Conservation (phyloP, 2,797 vertebrate species). For the Pelodytes ibericus region DNA sequence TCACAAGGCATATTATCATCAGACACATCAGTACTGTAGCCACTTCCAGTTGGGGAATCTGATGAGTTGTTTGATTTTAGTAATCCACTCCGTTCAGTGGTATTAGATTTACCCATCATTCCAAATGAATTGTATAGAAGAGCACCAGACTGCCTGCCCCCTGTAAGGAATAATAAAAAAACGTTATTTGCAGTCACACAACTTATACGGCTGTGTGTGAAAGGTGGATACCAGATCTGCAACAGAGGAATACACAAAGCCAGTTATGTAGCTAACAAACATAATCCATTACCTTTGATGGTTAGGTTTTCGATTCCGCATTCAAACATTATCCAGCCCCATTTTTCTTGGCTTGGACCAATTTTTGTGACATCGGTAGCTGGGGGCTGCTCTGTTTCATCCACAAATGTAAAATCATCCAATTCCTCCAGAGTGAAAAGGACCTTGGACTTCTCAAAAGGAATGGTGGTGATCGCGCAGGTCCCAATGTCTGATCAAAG, state of each 20-base stretch:
- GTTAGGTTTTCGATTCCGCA: slow-evolving; percentile 97
- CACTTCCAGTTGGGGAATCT: slow-evolving; percentile 95
- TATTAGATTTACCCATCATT: slow-evolving; percentile 82
- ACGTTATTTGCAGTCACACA: neutral
- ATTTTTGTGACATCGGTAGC: slow-evolving; percentile 79
- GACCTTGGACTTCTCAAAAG: slow-evolving; percentile 97
- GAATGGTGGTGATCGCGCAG: slow-evolving; percentile 96
- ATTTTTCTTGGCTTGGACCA: slow-evolving; percentile 86
- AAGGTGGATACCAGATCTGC: no score
- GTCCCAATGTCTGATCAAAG: slow-evolving; percentile 84
- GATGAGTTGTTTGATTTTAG: slow-evolving; percentile 91
- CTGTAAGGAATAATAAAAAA: slow-evolving; percentile 63
- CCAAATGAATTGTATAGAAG: slow-evolving; percentile 89
- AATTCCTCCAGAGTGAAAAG: slow-evolving; percentile 95
- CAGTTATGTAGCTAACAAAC: neutral
- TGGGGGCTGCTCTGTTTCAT: slow-evolving; percentile 86
- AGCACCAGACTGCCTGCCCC: slow-evolving; percentile 94
- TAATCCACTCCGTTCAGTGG: slow-evolving; percentile 76
- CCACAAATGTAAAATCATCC: slow-evolving; percentile 91
- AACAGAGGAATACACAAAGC: no score
- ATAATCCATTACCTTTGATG: slow-evolving; percentile 85
- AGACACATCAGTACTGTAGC: slow-evolving; percentile 95
- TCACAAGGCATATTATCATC: slow-evolving; percentile 93
- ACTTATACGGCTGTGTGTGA: neutral
- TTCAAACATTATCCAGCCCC: slow-evolving; percentile 99